Conservation (phyloP, 2,113 vertebrate species). For the Brachypteracias leptosomus region DNA sequence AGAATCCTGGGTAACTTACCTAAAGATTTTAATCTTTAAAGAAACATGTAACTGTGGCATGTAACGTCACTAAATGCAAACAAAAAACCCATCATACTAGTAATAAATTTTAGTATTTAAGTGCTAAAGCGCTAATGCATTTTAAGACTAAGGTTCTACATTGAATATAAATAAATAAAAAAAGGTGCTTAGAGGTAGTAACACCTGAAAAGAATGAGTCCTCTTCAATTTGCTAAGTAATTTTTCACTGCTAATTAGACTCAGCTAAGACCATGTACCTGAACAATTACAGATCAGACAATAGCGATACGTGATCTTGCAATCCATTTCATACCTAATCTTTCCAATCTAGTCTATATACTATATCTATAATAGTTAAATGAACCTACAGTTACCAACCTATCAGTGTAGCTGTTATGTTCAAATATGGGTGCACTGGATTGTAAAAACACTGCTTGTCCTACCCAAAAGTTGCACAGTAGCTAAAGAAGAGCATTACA, state of each 20-base stretch:
- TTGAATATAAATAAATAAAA: not conserved
- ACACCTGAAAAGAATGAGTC: not conserved
- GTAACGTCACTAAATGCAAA: not conserved
- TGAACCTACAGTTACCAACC: not conserved
- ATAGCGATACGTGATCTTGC: not conserved
- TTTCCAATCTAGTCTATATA: not conserved
- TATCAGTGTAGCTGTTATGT: not conserved
- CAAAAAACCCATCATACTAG: not conserved
- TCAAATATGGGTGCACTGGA: not conserved
- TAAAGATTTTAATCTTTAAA: not conserved
- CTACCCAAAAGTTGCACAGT: not conserved
- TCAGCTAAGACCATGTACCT: not conserved
- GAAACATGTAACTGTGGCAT: not conserved
- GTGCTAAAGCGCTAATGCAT: not conserved
- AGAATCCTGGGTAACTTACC: accelerated
- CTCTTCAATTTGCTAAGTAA: not conserved
- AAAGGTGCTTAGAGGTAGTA: not conserved
- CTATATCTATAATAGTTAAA: not conserved
- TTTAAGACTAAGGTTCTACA: not conserved
- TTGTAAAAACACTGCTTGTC: not conserved
- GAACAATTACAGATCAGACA: not conserved
- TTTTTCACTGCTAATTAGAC: not conserved
- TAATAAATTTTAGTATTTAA: not conserved
- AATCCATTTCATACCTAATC: not conserved
- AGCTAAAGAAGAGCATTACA: not conserved